Base-by-base conservation (phyloP, 2,113 vertebrate species). In the Noctilio leporinus region DNA sequence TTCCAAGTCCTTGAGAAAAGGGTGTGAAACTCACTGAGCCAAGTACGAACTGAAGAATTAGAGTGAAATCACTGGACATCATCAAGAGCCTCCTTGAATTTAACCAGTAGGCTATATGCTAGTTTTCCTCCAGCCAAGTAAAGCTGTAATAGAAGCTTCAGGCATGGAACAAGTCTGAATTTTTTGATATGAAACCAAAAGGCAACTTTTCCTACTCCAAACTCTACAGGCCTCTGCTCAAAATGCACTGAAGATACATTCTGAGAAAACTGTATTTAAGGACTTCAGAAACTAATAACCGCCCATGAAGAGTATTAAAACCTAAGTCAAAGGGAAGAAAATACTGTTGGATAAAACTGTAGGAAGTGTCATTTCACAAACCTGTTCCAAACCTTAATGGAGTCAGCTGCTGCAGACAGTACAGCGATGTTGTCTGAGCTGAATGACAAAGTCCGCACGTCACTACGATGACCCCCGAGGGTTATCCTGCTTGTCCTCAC, bases 331-430 rank as follows among this genome's bases (percentile, higher is more conserved):
- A 77, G 16, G 19, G 43, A 91, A 73, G 77, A n/a, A 10, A 77
- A 59, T 14, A 62, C 26, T 3, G 20, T 4, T 62, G 22, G 35
- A 11, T 2, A 67, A 12, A 84, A n/a, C 26, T 43, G 30, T 4
- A 22, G 20, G 35, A 38, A 10, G 0, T 1, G 17, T 53, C 14
- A 47, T 19, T 24, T 62, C 0, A 0, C 98, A 89, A 85, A 99
- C 99, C 99, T 99, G 98, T 99, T 99, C 99, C 99, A 99, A 67
- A 99, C 98, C 98, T 99, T 99, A 53, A 99, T 97, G 0, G 99
- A 99, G 89, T 99, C 99, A 4, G 99, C 99, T 0, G 99, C 99
- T 15, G 99, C 99, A 0, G 99, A 99, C 12, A 99, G 99, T 73
- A 99, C 22, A 20, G 99, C 99, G 81, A 99, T 99, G 95, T 99